Conservation (phyloP, 2,888 invertebrate species). For the Archips crataeganus region DNA sequence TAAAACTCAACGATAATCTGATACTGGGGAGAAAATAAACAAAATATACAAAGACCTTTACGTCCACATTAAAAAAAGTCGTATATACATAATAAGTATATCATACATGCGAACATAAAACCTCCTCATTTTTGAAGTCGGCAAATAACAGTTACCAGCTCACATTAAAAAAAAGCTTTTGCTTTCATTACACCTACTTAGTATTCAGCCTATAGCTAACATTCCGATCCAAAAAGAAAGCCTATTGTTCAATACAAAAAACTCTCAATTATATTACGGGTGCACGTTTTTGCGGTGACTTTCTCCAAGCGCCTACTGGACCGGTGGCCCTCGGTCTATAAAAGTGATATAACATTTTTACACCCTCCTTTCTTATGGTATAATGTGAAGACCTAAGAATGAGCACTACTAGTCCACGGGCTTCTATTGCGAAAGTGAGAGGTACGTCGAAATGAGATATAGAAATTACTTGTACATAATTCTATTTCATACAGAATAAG, state of each 20-base stretch:
- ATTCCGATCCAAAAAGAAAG: conserved; percentile 39
- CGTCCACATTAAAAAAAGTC: too few relatives aligned
- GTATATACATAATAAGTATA: too few relatives aligned
- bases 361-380: conserved; percentile 21
- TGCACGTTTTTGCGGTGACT: conserved; percentile 34
- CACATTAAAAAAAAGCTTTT: conserved; percentile 30
- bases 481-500: too few relatives aligned
- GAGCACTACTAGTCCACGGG: not conserved
- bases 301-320: conserved; percentile 32
- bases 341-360: conserved; percentile 37
- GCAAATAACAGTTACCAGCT: too few relatives aligned
- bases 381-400: conserved; percentile 6
- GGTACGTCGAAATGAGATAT: too few relatives aligned
- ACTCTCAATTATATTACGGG: conserved; percentile 31
- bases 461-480: not conserved
- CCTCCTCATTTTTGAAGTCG: too few relatives aligned
- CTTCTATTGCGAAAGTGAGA: not conserved
- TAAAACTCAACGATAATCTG: too few relatives aligned
- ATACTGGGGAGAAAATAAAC: too few relatives aligned
- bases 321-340: conserved; percentile 19
- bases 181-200: conserved; percentile 25
- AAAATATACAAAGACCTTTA: too few relatives aligned
- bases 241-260: conserved; percentile 38
- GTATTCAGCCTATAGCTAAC: conserved; percentile 33
- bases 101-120: too few relatives aligned